phyloP scores from a whole-genome alignment of 2,888 invertebrate genomes.

The Nomada lathburiana region DNA sequence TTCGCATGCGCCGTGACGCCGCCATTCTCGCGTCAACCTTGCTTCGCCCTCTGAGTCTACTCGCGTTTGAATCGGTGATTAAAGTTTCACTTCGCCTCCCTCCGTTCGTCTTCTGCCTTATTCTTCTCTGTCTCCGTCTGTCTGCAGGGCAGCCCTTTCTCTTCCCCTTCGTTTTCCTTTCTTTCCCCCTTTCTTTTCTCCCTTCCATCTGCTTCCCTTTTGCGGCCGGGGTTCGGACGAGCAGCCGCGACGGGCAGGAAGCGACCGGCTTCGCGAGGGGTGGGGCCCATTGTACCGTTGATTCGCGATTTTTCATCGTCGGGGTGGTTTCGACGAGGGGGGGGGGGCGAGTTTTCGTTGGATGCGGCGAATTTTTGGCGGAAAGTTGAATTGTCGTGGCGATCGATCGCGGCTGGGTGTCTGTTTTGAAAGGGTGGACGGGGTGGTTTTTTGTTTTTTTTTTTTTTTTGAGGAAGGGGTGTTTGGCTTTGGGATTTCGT shows the following conservation, averaged over 20 bases:
- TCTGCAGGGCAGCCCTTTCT: not conserved
- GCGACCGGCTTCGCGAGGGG: not conserved
- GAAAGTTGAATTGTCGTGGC: not conserved
- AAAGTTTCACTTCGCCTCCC: constrained; percentile 46
- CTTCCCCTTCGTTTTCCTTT: not conserved
- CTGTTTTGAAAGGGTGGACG: too few relatives aligned
- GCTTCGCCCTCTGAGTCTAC: constrained; percentile 19
- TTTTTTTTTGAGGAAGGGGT: too few relatives aligned
- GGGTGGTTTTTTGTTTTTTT: too few relatives aligned
- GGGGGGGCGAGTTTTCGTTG: not conserved
- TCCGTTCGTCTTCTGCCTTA: not conserved
- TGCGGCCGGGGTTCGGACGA: not conserved
- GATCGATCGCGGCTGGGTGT: too few relatives aligned
- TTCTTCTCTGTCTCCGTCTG: not conserved
- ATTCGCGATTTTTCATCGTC: not conserved
- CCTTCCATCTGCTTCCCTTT: not conserved
- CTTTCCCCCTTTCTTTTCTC: not conserved
- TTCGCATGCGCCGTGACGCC: constrained; percentile 70
- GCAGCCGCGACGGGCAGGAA: not conserved
- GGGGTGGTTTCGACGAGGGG: not conserved
- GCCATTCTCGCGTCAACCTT: constrained; percentile 18
- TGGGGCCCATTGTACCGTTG: not conserved
- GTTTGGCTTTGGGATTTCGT: too few relatives aligned
- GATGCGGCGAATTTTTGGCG: not conserved
- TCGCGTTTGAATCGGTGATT: constrained; percentile 53